These are phyloP conservation scores for Asteroscopus sphinx DNA, from an alignment of 2,888 invertebrate genomes.

Conservation along the genomic window DNA sequence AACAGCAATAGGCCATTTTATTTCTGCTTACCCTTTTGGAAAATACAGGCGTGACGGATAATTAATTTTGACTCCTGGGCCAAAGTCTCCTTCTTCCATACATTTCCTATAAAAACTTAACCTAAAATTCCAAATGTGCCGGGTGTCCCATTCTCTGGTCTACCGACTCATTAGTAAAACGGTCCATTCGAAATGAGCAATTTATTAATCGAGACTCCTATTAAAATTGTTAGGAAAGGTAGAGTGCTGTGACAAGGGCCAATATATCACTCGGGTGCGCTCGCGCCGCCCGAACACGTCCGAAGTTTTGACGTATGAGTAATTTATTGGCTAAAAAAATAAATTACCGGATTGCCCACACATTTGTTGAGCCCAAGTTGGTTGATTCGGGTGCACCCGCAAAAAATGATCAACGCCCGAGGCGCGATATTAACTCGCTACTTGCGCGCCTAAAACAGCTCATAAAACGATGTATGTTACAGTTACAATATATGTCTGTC, in stretches of 20 bases:
- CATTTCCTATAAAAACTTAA: neutral
- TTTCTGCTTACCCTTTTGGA: too few species aligned
- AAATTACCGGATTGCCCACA: constrained; percentile 88
- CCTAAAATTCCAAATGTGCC: constrained; percentile 41
- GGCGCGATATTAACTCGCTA: constrained; percentile 78
- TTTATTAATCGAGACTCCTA: constrained; percentile 79
- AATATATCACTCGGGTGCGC: constrained; percentile 84
- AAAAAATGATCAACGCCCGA: constrained; percentile 81
- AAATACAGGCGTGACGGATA: too few species aligned
- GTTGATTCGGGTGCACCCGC: constrained; percentile 86
- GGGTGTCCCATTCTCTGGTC: constrained; percentile 43
- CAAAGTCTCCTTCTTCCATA: neutral
- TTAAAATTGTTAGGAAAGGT: constrained; percentile 81
- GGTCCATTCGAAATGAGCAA: constrained; percentile 71
- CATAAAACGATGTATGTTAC: constrained; percentile 31
- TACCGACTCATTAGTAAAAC: constrained; percentile 73
- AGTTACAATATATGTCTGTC: constrained; percentile 16
- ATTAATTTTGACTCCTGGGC: too few species aligned
- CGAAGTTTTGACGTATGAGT: constrained; percentile 88
- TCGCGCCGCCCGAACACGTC: constrained; percentile 72
- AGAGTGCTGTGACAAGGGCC: constrained; percentile 83
- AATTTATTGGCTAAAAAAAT: constrained; percentile 89
- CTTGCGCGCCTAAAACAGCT: constrained; percentile 69
- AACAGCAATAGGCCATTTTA: too few species aligned
- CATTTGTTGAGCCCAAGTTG: constrained; percentile 86